Percentiles rank a stretch among this genome's conserved stretches.
phyloP scores from a whole-genome alignment of 2,797 vertebrate genomes.

The Chanos chanos region DNA sequence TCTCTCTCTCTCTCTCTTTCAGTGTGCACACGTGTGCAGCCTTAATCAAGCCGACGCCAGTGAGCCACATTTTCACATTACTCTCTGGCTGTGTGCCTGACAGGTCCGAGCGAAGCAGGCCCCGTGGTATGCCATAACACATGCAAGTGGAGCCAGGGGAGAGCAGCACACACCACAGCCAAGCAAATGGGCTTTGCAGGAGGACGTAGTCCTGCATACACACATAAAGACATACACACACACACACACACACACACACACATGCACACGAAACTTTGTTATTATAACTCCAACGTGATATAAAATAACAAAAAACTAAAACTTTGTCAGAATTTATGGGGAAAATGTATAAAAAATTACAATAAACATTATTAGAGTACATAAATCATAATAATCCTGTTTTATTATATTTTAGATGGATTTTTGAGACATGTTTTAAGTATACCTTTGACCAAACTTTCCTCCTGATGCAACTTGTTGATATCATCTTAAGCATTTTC shows the following conservation, averaged over 20 bases:
- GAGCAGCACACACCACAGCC: slow-evolving; percentile 51
- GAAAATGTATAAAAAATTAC: too few relatives aligned
- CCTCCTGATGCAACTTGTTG: too few relatives aligned
- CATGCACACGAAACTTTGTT: too few relatives aligned
- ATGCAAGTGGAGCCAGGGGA: slow-evolving; percentile 33
- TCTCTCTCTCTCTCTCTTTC: slow-evolving; percentile 34
- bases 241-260: slow-evolving; percentile 1
- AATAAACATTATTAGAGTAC: too few relatives aligned
- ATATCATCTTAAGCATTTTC: too few relatives aligned
- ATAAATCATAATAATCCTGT: too few relatives aligned
- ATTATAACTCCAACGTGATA: too few relatives aligned
- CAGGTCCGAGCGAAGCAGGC: slow-evolving; percentile 63
- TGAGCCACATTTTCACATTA: slow-evolving; percentile 68
- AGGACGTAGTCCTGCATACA: slow-evolving; percentile 1
- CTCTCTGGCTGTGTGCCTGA: slow-evolving; percentile 70
- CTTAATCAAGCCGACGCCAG: slow-evolving; percentile 77
- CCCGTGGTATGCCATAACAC: slow-evolving; percentile 16
- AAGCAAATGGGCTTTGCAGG: slow-evolving; percentile 58
- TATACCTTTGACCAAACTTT: too few relatives aligned
- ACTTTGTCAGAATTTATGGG: too few relatives aligned
- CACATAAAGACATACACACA: background rate
- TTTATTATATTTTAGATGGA: too few relatives aligned
- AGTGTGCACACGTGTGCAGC: slow-evolving; percentile 73
- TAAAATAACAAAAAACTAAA: too few relatives aligned
- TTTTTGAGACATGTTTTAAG: too few relatives aligned